Conservation (phyloP, 2,113 vertebrate genomes). For the Gulo gulo region DNA sequence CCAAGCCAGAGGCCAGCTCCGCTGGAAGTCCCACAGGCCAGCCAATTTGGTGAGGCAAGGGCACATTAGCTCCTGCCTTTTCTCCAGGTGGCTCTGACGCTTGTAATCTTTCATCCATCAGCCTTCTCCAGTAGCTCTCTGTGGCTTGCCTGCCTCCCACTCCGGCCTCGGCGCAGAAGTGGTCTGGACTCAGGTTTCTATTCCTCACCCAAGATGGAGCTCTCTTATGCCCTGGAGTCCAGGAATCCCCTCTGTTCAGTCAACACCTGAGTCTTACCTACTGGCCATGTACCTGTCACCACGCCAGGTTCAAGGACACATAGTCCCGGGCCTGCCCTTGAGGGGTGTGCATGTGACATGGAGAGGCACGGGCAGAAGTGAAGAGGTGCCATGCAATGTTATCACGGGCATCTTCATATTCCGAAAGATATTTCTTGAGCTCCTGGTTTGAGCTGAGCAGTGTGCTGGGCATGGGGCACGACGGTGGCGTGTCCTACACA, state of each 20-base stretch:
- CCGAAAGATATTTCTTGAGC: neutral
- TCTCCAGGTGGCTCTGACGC: neutral
- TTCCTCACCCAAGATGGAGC: neutral
- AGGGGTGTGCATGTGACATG: fast-evolving
- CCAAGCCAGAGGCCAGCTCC: neutral
- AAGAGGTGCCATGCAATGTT: neutral
- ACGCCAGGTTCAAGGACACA: fast-evolving
- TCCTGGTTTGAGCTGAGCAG: neutral
- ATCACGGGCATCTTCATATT: neutral
- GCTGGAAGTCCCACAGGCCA: neutral
- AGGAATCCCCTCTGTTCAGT: neutral
- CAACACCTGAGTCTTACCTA: neutral
- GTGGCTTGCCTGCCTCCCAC: fast-evolving
- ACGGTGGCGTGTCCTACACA: fast-evolving
- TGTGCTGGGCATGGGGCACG: neutral
- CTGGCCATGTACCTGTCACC: fast-evolving
- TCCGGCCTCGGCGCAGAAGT: neutral
- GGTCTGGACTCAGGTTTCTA: neutral
- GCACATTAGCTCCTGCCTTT: neutral
- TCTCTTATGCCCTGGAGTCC: neutral
- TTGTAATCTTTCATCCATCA: neutral
- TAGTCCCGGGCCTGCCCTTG: neutral
- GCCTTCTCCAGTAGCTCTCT: neutral
- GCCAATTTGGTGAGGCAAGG: neutral
- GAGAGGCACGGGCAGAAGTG: neutral